Base-by-base conservation (phyloP, 2,888 invertebrate species). In the Conus canariensis region DNA sequence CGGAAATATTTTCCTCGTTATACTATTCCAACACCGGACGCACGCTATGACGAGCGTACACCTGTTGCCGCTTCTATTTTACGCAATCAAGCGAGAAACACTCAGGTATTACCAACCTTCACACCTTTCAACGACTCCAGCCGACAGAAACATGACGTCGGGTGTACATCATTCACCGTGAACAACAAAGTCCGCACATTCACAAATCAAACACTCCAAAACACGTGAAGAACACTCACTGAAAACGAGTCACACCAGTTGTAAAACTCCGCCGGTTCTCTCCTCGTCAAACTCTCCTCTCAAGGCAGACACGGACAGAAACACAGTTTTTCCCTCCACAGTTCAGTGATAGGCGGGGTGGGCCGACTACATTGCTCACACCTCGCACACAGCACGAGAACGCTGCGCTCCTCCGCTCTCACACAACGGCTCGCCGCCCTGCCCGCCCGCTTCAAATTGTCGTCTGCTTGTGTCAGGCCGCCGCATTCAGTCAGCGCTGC, bases 361-460 rank as follows among this genome's bases (percentile, higher is more conserved):
- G 74, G 74, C 19, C 8, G n/a, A 16, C 10, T 14, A 22, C 80
- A 22, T 45, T 25, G 45, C 80, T 14, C 30, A 14, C 80, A 80
- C 80, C 80, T 45, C 80, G 45, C 80, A 80, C 30, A 45, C 80
- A 30, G 19, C 80, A 45, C 80, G 45, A 45, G 45, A 80, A 45
- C 80, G 30, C 80, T n/a, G 74, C 74, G 2, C 74, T n/a, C 45
- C 80, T n/a, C 25, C 74, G 2, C 74, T n/a, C 45, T 45, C 45
- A 45, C 45, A 45, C 45, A 45, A 45, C 45, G 45, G 45, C 45
- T 45, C 45, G 45, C 45, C 45, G 45, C 45, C 45, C 45, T 74
- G 74, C 74, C 74, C 74, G 74, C 74, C 74, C 74, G 22, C 74
- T 74, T 77, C 74, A 86, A 60, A 45, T 82, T 80, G 45, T 64